Evolutionary conservation across 2,113 vertebrate genomes (phyloP).

Genomic region (Notarius quadriscutis): DNA sequence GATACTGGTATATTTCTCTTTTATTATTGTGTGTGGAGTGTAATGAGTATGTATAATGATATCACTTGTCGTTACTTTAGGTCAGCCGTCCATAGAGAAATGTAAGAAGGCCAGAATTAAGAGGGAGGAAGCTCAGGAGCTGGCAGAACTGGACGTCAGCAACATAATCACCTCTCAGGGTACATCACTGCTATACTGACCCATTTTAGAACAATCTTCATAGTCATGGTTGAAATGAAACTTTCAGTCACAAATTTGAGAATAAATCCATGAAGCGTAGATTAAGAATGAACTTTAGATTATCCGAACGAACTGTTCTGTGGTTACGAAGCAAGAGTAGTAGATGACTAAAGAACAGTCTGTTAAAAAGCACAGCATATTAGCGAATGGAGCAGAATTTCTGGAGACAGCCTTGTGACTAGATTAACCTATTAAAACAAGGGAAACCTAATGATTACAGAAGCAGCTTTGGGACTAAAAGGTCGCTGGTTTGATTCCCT

Average conservation of each 20-base stretch:
- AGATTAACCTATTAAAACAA: no score
- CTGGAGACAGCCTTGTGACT: not conserved
- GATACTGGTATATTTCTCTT: not conserved
- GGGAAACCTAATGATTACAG: no score
- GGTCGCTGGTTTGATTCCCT: no score
- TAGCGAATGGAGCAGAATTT: not conserved
- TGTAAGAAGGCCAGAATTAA: slow-evolving; percentile 75
- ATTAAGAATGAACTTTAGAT: not conserved
- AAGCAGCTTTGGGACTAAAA: no score
- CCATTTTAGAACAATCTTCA: not conserved
- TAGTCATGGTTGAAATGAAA: not conserved
- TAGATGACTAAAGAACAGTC: not conserved
- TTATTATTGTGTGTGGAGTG: slow-evolving; percentile 6
- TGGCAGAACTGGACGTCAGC: slow-evolving; percentile 79
- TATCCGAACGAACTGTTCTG: not conserved
- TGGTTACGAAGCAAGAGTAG: not conserved
- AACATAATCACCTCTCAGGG: slow-evolving; percentile 83
- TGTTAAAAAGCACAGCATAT: not conserved
- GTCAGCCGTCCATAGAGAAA: slow-evolving; percentile 78
- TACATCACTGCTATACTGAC: slow-evolving; percentile 45
- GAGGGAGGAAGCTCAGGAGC: slow-evolving; percentile 79
- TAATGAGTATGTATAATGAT: not conserved
- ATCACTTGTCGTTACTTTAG: slow-evolving; percentile 58
- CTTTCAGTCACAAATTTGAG: not conserved
- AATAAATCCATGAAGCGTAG: not conserved